Conservation (phyloP, 2,888 invertebrate genomes). For the Argyresthia albistria region DNA sequence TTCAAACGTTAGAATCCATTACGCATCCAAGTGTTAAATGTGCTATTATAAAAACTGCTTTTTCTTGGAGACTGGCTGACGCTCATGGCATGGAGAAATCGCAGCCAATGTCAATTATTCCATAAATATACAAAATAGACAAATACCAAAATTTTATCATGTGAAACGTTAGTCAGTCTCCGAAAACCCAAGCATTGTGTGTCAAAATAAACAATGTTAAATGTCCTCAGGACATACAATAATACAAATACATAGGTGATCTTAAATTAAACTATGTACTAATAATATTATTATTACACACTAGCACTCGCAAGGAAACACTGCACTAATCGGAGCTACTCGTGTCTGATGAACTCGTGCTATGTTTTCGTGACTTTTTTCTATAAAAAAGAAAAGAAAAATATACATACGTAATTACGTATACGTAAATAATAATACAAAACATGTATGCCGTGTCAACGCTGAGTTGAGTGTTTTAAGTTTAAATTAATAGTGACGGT, state of each 20-base stretch:
- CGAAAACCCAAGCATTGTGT: not conserved
- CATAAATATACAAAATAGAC: not conserved
- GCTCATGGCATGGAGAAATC: not conserved
- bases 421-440: slow-evolving; percentile 14
- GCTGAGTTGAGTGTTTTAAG: no score
- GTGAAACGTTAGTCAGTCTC: not conserved
- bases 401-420: slow-evolving; percentile 37
- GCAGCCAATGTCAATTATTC: not conserved
- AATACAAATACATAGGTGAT: not conserved
- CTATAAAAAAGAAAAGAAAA: slow-evolving; percentile 59
- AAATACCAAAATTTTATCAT: no score
- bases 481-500: no score
- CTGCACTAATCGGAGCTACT: slow-evolving; percentile 60
- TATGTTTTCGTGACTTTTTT: slow-evolving; percentile 64
- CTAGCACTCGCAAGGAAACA: slow-evolving; percentile 17
- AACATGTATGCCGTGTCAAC: no score
- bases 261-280: not conserved
- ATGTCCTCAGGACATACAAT: not conserved
- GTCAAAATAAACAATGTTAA: slow-evolving; percentile 1
- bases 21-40: slow-evolving; percentile 14
- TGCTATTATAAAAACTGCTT: not conserved
- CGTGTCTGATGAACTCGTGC: slow-evolving; percentile 62
- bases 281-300: not conserved
- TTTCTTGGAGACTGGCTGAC: no score
- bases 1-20: slow-evolving; percentile 6